These are phyloP conservation scores for Agapetus fuscipes DNA, from an alignment of 2,888 invertebrate genomes.

Conservation along the genomic window DNA sequence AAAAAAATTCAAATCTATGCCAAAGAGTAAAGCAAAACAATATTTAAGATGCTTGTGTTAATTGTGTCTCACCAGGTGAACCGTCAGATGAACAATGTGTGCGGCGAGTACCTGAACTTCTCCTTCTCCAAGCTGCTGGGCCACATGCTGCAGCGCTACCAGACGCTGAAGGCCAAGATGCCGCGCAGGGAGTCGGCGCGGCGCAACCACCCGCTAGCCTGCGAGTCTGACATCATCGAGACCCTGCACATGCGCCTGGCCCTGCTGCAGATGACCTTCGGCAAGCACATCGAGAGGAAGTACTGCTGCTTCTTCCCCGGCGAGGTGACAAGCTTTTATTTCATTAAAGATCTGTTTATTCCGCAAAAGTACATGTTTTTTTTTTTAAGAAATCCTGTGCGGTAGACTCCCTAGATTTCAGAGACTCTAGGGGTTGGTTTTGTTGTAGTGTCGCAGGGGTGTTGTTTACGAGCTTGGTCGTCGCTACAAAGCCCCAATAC, in stretches of 20 bases:
- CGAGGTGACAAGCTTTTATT: slow-evolving; percentile 67
- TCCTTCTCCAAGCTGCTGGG: slow-evolving; percentile 80
- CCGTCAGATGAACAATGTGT: slow-evolving; percentile 67
- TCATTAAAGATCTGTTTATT: no score
- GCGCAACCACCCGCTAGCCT: slow-evolving; percentile 80
- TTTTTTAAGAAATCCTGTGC: no score
- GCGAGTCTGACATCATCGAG: slow-evolving; percentile 88
- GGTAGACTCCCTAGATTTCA: no score
- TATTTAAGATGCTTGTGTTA: neutral
- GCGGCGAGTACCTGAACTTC: slow-evolving; percentile 70
- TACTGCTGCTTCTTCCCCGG: slow-evolving; percentile 93
- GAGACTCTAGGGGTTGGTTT: no score
- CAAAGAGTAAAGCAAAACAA: neutral
- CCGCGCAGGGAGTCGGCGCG: slow-evolving; percentile 86
- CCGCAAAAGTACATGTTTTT: no score
- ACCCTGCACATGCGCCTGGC: slow-evolving; percentile 88
- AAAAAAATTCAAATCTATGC: no score
- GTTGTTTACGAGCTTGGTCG: no score
- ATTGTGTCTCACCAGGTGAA: slow-evolving; percentile 54
- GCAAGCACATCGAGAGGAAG: slow-evolving; percentile 87
- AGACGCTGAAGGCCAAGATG: slow-evolving; percentile 83
- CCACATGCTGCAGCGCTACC: slow-evolving; percentile 75
- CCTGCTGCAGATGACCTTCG: slow-evolving; percentile 86
- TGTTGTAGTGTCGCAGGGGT: no score
- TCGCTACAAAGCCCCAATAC: no score